A percentile compares a stretch with the other conserved stretches of the same genome.
Evolutionary conservation across 1,140 invertebrate genomes (phyloP).

Genomic region (Drosophila prosaltans): DNA sequence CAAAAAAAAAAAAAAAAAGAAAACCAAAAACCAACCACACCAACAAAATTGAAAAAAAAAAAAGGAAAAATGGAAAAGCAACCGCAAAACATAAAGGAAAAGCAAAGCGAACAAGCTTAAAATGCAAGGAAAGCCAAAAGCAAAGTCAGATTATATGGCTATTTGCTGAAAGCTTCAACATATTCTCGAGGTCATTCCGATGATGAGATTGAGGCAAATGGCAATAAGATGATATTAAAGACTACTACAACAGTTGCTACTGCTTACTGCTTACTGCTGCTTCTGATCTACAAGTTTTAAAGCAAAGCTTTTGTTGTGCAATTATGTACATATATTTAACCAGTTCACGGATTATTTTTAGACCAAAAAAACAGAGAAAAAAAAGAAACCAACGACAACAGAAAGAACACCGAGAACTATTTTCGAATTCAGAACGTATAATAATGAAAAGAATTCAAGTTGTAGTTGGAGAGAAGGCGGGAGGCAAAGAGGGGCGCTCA

Average conservation of each 20-base stretch:
- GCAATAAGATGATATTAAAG: conserved; percentile 3
- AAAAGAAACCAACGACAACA: too few relatives aligned
- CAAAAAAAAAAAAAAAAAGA: neutral
- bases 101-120: neutral
- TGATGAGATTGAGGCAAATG: conserved; percentile 9
- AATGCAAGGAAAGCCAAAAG: conserved; percentile 1
- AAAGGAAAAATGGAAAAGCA: neutral
- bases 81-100: neutral
- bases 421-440: conserved; percentile 14
- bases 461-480: too few relatives aligned
- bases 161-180: conserved; percentile 9
- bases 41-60: neutral
- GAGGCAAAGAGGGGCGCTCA: too few relatives aligned
- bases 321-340: conserved; percentile 19
- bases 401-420: neutral
- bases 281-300: conserved; percentile 12
- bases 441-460: neutral
- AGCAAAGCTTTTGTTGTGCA: conserved; percentile 8
- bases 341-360: conserved; percentile 19
- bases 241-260: neutral
- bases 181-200: conserved; percentile 10
- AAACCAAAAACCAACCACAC: neutral
- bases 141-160: conserved; percentile 3
- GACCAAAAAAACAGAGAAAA: conserved; percentile 10
- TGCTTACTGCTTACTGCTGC: neutral